phyloP scores from a whole-genome alignment of 2,888 invertebrate genomes.

The Hymenopus coronatus region DNA sequence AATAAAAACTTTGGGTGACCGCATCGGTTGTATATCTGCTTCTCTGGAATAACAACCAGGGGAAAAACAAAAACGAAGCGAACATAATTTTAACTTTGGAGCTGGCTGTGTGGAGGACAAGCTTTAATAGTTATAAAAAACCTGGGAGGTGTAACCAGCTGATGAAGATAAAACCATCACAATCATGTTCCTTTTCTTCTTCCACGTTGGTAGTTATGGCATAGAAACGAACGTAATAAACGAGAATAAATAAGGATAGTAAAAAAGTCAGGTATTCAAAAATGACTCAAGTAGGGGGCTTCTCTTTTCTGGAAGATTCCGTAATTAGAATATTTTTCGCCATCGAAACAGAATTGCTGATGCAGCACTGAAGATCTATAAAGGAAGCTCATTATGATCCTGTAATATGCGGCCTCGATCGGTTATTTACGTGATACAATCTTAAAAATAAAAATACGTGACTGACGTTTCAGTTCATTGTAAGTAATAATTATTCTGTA shows the following conservation, averaged over 20 bases:
- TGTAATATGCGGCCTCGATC: not conserved
- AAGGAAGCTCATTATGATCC: not conserved
- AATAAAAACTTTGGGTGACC: too few species aligned
- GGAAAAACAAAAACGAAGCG: not conserved
- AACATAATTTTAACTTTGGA: constrained; percentile 6
- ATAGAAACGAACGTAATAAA: not conserved
- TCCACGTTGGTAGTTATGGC: not conserved
- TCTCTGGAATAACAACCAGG: too few species aligned
- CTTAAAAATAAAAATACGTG: too few species aligned
- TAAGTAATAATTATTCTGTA: not conserved
- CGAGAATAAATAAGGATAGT: not conserved
- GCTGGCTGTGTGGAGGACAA: not conserved
- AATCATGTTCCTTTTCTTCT: not conserved
- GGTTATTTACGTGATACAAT: not conserved
- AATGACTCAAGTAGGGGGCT: not conserved
- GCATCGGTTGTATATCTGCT: too few species aligned
- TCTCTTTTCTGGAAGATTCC: not conserved
- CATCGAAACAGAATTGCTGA: not conserved
- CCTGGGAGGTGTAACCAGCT: constrained; percentile 3
- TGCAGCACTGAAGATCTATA: not conserved
- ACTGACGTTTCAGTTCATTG: not conserved
- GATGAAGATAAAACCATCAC: constrained; percentile 9
- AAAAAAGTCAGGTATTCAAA: not conserved
- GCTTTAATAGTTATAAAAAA: constrained; percentile 9
- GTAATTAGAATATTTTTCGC: not conserved